Evolutionary conservation across 1,140 invertebrate genomes (phyloP).

Genomic region (Palaemon carinicauda): DNA sequence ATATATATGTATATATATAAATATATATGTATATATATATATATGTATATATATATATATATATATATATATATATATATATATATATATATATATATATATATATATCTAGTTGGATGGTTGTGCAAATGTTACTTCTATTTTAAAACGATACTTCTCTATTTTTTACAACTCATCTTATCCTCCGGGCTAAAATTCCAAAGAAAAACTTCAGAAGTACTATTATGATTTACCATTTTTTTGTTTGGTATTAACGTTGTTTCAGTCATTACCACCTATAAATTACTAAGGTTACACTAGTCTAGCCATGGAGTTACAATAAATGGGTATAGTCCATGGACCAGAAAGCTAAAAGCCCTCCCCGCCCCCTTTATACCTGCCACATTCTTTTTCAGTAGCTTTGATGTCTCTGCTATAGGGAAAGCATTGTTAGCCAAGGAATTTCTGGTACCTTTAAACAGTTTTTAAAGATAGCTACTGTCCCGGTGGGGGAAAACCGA

Average conservation of each 20-base stretch:
- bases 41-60: not conserved
- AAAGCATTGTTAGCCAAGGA: not conserved
- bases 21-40: not conserved
- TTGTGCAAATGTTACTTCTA: no score
- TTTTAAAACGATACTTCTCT: no score
- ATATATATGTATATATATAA: not conserved
- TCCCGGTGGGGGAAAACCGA: not conserved
- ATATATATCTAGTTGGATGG: not conserved
- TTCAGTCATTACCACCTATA: no score
- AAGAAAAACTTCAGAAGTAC: no score
- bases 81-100: not conserved
- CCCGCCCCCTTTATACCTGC: constrained; percentile 22
- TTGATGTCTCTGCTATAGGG: not conserved
- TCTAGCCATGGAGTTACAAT: no score
- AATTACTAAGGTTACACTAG: no score
- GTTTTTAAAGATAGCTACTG: not conserved
- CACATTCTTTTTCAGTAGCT: constrained; percentile 3
- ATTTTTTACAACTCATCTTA: no score
- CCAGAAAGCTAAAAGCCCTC: not conserved
- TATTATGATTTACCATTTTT: no score
- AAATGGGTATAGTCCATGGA: constrained; percentile 23
- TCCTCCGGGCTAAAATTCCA: no score
- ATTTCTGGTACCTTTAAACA: constrained; percentile 1
- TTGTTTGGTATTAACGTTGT: no score
- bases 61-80: not conserved